These are phyloP conservation scores for Microchirus variegatus DNA, from an alignment of 2,797 vertebrate genomes.

Conservation along the genomic window DNA sequence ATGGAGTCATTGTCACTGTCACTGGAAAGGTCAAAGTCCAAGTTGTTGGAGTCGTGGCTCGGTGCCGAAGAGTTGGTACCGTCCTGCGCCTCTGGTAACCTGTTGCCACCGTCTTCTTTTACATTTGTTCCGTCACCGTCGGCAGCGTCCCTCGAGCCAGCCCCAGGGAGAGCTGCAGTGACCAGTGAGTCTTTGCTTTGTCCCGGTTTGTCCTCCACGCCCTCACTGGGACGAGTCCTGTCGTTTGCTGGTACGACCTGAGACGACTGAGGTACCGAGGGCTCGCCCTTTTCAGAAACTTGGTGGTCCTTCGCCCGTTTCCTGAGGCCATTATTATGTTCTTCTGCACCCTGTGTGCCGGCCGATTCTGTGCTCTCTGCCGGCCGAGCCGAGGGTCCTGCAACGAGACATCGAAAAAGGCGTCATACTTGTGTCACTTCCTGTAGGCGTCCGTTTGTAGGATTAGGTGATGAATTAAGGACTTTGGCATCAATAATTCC, in stretches of 20 bases:
- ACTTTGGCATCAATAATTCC: too few species aligned
- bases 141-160: slow-evolving; percentile 27
- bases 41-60: slow-evolving; percentile 73
- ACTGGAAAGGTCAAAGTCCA: slow-evolving; percentile 93
- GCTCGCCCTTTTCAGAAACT: slow-evolving; percentile 64
- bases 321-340: slow-evolving; percentile 88
- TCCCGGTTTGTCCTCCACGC: slow-evolving; percentile 36
- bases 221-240: slow-evolving; percentile 65
- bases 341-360: slow-evolving; percentile 67
- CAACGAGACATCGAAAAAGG: slow-evolving; percentile 17
- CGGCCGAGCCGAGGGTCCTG: slow-evolving; percentile 66
- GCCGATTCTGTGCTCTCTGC: slow-evolving; percentile 73
- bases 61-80: slow-evolving; percentile 45
- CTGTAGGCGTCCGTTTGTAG: too few species aligned
- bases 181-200: slow-evolving; percentile 42
- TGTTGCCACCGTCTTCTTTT: slow-evolving; percentile 65
- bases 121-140: slow-evolving; percentile 42
- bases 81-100: slow-evolving; percentile 53
- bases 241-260: slow-evolving; percentile 64
- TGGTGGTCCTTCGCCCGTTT: slow-evolving; percentile 79
- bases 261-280: slow-evolving; percentile 52
- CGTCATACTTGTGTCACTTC: background rate
- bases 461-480: too few species aligned
- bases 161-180: slow-evolving; percentile 22
- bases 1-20: slow-evolving; percentile 88